Base-by-base conservation (phyloP, 2,113 vertebrate species). In the Chrysemys picta region DNA sequence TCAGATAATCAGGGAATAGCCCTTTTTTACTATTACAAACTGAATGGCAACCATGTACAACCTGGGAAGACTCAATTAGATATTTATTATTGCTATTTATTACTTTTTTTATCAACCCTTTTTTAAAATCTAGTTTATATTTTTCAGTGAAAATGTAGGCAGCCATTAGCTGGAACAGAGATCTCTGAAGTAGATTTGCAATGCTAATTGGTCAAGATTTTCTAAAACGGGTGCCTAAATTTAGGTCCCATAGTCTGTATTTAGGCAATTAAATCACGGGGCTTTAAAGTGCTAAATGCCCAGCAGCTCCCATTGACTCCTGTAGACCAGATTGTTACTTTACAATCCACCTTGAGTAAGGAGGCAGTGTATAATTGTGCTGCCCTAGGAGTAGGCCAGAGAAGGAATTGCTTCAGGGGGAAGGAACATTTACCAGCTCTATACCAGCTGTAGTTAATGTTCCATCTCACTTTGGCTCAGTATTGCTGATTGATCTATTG, bases 381-480 rank as follows among this genome's bases (percentile, higher is more conserved):
- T 95, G 89, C 96, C 89, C 96, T 95, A 96, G 80, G 94, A 96
- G 96, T 91, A 95, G 62, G 95, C 97, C 93, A 96, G 95, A 94
- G 95, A 95, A 91, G 94, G 93, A 47, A 78, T 14, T 78, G 22
- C 22, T 78, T 78, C 42, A 12, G 45, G 13, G 21, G 42, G 3
- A 78, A 78, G 22, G 29, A 78, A 13, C 13, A 8, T 27, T 24
- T 42, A 78, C 13, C 42, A 29, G 45, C 24, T 78, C 45, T 78
- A 13, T 95, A 94, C 94, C 96, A 97, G 93, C 91, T 95, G 96
- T 97, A 93, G 96, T 96, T 96, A 97, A 91, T 93, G 95, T 96
- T 90, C 96, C 94, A 88, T 85, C 96, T 31, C 89, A 96, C 53
- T 96, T 96, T 93, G 90, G n/a, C 69, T 94, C 91, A 93, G 84